Conservation (phyloP, 2,797 vertebrate genomes). For the Siniperca obscura region DNA sequence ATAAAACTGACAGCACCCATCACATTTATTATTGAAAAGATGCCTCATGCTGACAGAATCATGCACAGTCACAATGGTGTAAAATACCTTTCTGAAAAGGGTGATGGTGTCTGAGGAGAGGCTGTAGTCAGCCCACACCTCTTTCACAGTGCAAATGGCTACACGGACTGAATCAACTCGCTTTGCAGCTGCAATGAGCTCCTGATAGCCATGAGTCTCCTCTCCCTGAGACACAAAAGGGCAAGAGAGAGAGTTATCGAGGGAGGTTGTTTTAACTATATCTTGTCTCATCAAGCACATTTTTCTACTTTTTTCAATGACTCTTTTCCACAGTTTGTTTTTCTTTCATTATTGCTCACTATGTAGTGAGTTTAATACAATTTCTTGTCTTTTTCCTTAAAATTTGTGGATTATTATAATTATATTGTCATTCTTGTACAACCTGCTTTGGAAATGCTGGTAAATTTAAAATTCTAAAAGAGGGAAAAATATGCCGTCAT, state of each 20-base stretch:
- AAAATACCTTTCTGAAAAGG: slow-evolving; percentile 90
- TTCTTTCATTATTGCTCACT: not conserved
- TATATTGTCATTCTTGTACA: not conserved
- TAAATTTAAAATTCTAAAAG: not conserved
- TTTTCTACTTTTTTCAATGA: not conserved
- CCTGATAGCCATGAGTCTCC: slow-evolving; percentile 77
- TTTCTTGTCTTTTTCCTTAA: not conserved
- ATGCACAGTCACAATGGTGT: not conserved
- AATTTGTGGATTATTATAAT: not conserved
- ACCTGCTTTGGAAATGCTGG: not conserved
- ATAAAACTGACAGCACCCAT: not conserved
- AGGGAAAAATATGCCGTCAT: not conserved
- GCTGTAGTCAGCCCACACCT: slow-evolving; percentile 86
- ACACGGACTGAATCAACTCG: slow-evolving; percentile 82
- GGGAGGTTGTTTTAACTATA: not conserved
- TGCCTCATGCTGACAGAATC: not conserved
- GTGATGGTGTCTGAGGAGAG: slow-evolving; percentile 82
- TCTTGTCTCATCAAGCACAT: not conserved
- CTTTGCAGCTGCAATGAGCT: slow-evolving; percentile 79
- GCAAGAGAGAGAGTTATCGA: slow-evolving; percentile 2
- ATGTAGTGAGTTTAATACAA: not conserved
- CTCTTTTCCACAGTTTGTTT: not conserved
- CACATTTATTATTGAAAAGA: not conserved
- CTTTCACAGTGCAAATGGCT: slow-evolving; percentile 84
- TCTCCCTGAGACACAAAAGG: slow-evolving; percentile 81